These are phyloP conservation scores for Microplitis manilae DNA, from an alignment of 2,888 invertebrate species.

Conservation along the genomic window DNA sequence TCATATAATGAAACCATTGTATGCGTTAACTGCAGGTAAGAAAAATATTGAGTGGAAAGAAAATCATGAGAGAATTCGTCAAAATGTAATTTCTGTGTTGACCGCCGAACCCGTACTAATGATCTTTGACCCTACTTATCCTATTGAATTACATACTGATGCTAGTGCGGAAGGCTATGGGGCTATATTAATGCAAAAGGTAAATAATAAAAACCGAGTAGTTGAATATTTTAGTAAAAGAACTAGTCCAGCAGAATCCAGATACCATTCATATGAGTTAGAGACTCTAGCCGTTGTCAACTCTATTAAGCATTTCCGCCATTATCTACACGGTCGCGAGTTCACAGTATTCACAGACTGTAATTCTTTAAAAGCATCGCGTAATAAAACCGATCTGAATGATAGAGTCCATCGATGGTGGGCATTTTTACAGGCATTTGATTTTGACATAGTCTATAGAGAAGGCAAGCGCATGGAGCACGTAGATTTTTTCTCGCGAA, in stretches of 20 bases:
- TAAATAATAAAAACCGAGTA: slow-evolving; percentile 17
- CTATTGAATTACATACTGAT: slow-evolving; percentile 31
- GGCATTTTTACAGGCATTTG: slow-evolving; percentile 24
- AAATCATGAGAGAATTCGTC: too few species aligned
- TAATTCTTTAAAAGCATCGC: slow-evolving; percentile 28
- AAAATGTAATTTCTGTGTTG: too few species aligned
- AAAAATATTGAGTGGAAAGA: too few species aligned
- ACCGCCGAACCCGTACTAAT: too few species aligned
- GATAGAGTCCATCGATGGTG: slow-evolving; percentile 27
- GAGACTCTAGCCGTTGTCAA: not conserved
- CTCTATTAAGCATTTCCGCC: not conserved
- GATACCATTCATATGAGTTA: not conserved
- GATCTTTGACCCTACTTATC: slow-evolving; percentile 43
- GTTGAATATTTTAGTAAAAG: slow-evolving; percentile 35
- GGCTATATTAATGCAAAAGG: slow-evolving; percentile 28
- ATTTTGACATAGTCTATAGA: slow-evolving; percentile 33
- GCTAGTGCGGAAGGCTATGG: slow-evolving; percentile 29
- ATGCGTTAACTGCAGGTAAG: too few species aligned
- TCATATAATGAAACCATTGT: too few species aligned
- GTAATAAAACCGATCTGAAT: slow-evolving; percentile 24
- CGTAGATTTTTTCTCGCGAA: slow-evolving; percentile 32
- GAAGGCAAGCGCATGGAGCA: slow-evolving; percentile 30
- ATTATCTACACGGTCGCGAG: slow-evolving; percentile 16
- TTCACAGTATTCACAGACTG: slow-evolving; percentile 30
- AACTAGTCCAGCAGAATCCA: slow-evolving; percentile 2